Evolutionary conservation across 2,888 invertebrate species (phyloP), one percentile per base, ranked within the genome.

Genomic region (Norana najaformis): DNA sequence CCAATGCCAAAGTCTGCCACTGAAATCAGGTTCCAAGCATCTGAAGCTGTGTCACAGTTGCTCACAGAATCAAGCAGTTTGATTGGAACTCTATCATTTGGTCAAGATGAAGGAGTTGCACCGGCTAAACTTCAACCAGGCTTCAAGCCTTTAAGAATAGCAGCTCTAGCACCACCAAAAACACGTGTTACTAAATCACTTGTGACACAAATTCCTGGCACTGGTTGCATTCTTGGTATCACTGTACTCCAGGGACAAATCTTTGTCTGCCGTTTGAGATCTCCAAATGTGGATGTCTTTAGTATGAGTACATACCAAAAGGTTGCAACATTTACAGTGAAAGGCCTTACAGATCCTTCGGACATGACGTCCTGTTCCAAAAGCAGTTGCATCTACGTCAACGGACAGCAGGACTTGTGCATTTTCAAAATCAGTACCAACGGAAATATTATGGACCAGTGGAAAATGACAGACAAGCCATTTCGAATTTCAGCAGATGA

Each of bases 161-260:
- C 16, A 13, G 36, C 85, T 35, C 20, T 20, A 85, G 85, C 85
- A 85, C 85, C 30, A 23, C 30, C 23, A 23, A 85, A 37, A 14
- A 30, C 8, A 36, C 20, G 20, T 6, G 36, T 85, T 36, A n/a
- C 85, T 23, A 13, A 3, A 37, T 85, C 37, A 36, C 37, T 5
- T 16, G 20, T 85, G 16, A 0, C 85, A 36, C 16, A 8, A n/a
- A 85, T 85, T 85, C 85, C 35, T 23, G 85, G 85, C 20, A 85
- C 85, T 36, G 85, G 85, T 37, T 36, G 85, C 37, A 85, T 85
- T 85, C 85, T 85, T 35, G 85, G 85, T 35, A 85, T 85, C 37
- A 36, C 85, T 36, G 85, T 36, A 23, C 6, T 85, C 20, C 36
- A 37, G 36, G 8, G 13, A 18, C 85, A 85, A 23, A 35, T 85